A percentile compares a stretch with the other conserved stretches of the same genome.
Evolutionary conservation across 2,113 vertebrate genomes (phyloP).

Genomic region (Morone chrysops): DNA sequence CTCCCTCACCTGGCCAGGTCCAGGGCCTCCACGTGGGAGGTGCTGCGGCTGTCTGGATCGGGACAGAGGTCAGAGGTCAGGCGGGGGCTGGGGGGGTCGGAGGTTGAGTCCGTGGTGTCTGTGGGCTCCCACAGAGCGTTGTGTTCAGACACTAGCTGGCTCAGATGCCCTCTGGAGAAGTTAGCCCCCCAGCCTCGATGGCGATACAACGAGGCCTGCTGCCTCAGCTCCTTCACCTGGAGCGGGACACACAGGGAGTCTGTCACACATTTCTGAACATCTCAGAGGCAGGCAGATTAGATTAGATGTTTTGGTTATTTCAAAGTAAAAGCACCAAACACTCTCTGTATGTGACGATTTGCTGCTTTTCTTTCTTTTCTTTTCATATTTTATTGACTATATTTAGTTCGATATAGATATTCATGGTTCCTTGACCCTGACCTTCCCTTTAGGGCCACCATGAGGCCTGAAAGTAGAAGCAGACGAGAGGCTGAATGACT

Average conservation of each 20-base stretch:
- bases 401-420: too few species aligned
- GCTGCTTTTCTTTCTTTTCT: too few species aligned
- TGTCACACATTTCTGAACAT: not conserved
- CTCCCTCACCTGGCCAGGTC: slow-evolving; percentile 70
- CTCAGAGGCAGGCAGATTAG: too few species aligned
- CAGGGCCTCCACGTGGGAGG: slow-evolving; percentile 57
- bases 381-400: too few species aligned
- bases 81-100: slow-evolving; percentile 8
- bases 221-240: slow-evolving; percentile 63
- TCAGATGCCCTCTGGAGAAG: slow-evolving; percentile 75
- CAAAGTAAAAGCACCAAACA: too few species aligned
- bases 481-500: too few species aligned
- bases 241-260: not conserved
- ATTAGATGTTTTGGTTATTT: too few species aligned
- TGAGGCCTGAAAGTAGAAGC: too few species aligned
- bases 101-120: not conserved
- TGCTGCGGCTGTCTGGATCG: not conserved
- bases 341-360: too few species aligned
- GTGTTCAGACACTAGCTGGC: slow-evolving; percentile 72
- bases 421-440: too few species aligned
- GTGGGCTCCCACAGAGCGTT: slow-evolving; percentile 73
- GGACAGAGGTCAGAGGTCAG: not conserved
- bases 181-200: slow-evolving; percentile 70
- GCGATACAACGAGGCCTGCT: slow-evolving; percentile 60
- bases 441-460: too few species aligned